These are phyloP conservation scores for Rhodeus uyekii DNA, from an alignment of 2,797 vertebrate species.

Conservation along the genomic window DNA sequence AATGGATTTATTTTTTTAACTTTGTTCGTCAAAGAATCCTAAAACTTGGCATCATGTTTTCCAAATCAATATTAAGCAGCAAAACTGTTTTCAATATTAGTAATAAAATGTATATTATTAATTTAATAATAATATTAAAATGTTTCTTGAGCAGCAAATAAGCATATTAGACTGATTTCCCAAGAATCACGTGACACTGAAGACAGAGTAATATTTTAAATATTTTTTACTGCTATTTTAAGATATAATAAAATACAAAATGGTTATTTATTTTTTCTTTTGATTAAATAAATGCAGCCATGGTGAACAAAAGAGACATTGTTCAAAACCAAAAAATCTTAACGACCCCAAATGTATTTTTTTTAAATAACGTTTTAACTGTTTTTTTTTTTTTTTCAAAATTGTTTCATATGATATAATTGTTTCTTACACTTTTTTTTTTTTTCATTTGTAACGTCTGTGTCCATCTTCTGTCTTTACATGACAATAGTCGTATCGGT, in stretches of 20 bases:
- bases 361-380: too few species aligned
- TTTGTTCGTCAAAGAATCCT: background rate
- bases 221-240: too few species aligned
- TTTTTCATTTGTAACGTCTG: background rate
- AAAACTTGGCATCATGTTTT: background rate
- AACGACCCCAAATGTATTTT: too few species aligned
- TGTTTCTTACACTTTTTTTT: too few species aligned
- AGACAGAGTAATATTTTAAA: too few species aligned
- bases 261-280: background rate
- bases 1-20: background rate
- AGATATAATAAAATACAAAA: background rate
- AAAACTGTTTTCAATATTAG: background rate
- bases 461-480: background rate
- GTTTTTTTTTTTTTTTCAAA: too few species aligned
- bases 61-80: background rate
- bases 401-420: too few species aligned
- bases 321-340: background rate
- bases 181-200: background rate
- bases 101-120: too few species aligned
- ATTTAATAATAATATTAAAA: too few species aligned
- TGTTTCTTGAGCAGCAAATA: background rate
- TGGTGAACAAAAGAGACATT: background rate
- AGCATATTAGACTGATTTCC: background rate
- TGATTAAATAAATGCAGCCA: background rate
- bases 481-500: constrained; percentile 84